Percentiles rank a stretch among this genome's conserved stretches.
Evolutionary conservation across 2,797 vertebrate genomes (phyloP).

Genomic region (Malurus splendens): DNA sequence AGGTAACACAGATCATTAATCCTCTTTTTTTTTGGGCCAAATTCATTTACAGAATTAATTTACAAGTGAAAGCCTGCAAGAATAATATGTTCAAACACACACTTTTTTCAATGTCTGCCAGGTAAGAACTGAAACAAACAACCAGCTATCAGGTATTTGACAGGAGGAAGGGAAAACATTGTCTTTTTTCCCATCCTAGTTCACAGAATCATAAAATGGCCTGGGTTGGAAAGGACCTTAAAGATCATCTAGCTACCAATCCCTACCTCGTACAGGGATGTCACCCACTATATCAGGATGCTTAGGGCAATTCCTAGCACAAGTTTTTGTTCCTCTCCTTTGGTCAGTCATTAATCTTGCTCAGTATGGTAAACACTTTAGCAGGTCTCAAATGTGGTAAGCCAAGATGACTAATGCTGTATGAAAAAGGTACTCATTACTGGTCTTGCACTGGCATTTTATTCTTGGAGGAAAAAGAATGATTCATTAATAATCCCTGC

Average conservation of each 20-base stretch:
- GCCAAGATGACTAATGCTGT: background rate
- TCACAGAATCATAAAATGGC: background rate
- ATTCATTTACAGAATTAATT: background rate
- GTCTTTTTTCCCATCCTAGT: background rate
- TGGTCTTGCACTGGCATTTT: background rate
- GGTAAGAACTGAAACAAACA: background rate
- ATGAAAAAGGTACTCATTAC: background rate
- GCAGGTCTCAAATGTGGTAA: background rate
- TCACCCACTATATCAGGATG: background rate
- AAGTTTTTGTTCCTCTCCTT: accelerated
- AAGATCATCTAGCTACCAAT: background rate
- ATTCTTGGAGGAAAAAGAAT: background rate
- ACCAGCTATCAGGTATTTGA: background rate
- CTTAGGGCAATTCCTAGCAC: background rate
- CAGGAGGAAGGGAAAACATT: background rate
- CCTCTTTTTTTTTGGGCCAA: background rate
- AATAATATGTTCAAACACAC: background rate
- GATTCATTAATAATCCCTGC: background rate
- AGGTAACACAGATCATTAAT: background rate
- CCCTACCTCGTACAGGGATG: background rate
- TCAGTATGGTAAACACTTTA: background rate
- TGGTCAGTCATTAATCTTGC: background rate
- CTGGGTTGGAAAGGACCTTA: background rate
- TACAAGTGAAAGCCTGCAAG: background rate
- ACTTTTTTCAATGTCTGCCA: background rate